Conservation (phyloP, 2,113 vertebrate species). For the Neomonachus schauinslandi region DNA sequence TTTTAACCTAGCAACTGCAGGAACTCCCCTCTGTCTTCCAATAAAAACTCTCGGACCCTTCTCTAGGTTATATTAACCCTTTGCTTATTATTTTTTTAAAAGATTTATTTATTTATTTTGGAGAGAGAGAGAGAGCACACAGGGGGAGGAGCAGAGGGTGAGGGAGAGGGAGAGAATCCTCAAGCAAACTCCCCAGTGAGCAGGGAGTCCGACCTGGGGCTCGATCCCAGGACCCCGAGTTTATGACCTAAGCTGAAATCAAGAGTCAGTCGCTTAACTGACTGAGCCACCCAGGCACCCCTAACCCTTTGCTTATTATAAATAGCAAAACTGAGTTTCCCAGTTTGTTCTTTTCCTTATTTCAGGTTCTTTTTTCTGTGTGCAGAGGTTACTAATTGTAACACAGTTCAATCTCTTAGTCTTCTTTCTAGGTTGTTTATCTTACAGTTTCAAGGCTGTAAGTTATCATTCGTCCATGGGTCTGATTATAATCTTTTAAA, state of each 20-base stretch:
- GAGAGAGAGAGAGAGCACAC: neutral
- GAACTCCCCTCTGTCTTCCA: neutral
- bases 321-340: neutral
- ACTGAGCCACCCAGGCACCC: neutral
- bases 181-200: neutral
- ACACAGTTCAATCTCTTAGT: neutral
- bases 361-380: neutral
- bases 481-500: constrained; percentile 20
- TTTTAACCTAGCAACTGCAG: neutral
- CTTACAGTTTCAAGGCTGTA: neutral
- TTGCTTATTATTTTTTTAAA: neutral
- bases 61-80: neutral
- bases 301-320: neutral
- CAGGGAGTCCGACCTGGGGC: no score
- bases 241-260: neutral
- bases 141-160: neutral
- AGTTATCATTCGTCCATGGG: neutral
- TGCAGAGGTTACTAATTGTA: neutral
- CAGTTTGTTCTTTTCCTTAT: neutral
- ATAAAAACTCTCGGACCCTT: neutral
- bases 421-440: neutral
- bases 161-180: neutral
- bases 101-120: neutral
- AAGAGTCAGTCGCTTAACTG: neutral
- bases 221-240: neutral